Percentiles rank a stretch among this genome's conserved stretches.
Evolutionary conservation across 2,888 invertebrate genomes (phyloP).

Genomic region (Lordiphosa andalusiaca): DNA sequence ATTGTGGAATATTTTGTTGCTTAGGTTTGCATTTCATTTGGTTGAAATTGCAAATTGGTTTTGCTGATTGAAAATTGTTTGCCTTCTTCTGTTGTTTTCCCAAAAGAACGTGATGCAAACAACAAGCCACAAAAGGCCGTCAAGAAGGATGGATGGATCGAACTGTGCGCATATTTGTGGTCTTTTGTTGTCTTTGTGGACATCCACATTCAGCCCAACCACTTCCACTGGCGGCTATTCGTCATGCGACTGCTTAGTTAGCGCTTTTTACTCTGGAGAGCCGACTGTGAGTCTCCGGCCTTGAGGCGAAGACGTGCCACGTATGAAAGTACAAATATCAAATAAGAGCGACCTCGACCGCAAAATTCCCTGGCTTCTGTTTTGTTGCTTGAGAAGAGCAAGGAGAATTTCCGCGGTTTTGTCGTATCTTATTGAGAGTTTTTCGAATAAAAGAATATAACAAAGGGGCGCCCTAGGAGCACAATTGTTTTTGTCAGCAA

Average conservation of each 20-base stretch:
- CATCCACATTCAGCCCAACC: slow-evolving; percentile 3
- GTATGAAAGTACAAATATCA: slow-evolving; percentile 59
- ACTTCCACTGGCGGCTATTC: slow-evolving; percentile 42
- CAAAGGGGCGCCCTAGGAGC: no score
- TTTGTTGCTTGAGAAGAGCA: no score
- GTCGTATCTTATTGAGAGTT: no score
- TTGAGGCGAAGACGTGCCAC: slow-evolving; percentile 69
- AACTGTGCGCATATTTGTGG: slow-evolving; percentile 58
- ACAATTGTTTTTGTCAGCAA: no score
- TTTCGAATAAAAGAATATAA: no score
- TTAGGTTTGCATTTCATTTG: slow-evolving; percentile 67
- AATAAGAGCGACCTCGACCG: slow-evolving; percentile 4
- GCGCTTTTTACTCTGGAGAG: slow-evolving; percentile 41
- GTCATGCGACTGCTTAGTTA: slow-evolving; percentile 70
- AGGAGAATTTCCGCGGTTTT: no score
- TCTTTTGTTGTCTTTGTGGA: slow-evolving; percentile 45
- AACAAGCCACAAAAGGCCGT: slow-evolving; percentile 29
- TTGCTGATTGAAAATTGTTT: slow-evolving; percentile 68
- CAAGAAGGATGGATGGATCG: slow-evolving; percentile 39
- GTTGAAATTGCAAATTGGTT: slow-evolving; percentile 60
- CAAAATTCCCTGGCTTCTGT: no score
- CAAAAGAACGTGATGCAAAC: slow-evolving; percentile 60
- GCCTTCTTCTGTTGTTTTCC: slow-evolving; percentile 48
- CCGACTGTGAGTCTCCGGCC: slow-evolving; percentile 32
- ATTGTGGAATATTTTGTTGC: slow-evolving; percentile 33